Evolutionary conservation across 1,140 invertebrate genomes (phyloP), one percentile per base, ranked within the genome.

Genomic region (Augochlora pura): DNA sequence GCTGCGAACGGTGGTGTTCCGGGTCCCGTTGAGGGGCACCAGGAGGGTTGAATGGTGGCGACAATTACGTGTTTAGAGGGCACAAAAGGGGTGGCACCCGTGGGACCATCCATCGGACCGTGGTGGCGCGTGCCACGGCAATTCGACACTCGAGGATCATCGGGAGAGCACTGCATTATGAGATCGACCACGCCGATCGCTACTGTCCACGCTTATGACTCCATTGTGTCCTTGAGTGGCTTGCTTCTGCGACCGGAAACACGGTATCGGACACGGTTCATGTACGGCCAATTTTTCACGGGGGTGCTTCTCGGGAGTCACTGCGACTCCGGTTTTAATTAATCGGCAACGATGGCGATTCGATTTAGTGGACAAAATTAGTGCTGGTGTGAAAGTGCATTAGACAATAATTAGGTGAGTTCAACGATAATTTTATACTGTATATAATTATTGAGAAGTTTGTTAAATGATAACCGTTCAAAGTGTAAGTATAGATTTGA

Each of bases 21-120:
- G 25, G 21, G 75, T n/a, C n/a, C 42, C 25, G 2, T 12, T 27
- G 39, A 42, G 38, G 64, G 38, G 42, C n/a, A 52, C 62, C 60
- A 59, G 57, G 69, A 71, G 72, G 70, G 72, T 63, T 27, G 77
- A 77, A 69, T 63, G 74, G 86, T 84, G 87, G 87, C 85, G 89
- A 90, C 89, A 90, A 90, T 90, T 90, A 90, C 88, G 86, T 88
- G 89, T 90, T 90, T 90, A 90, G 87, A 85, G 80, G 81, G 81
- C 81, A 88, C 86, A 89, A 84, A 87, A 88, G 87, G 87, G 88
- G 88, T 88, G 81, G 83, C 76, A 85, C 86, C 86, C 89, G 87
- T 90, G 89, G 88, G 89, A 90, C 85, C 81, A 86, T 69, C 74
- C 86, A 80, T 72, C 66, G 82, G 76, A 85, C 75, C 87, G 88